Evolutionary conservation across 2,113 vertebrate genomes (phyloP), one percentile per base, ranked within the genome.

Genomic region (Colaptes auratus): DNA sequence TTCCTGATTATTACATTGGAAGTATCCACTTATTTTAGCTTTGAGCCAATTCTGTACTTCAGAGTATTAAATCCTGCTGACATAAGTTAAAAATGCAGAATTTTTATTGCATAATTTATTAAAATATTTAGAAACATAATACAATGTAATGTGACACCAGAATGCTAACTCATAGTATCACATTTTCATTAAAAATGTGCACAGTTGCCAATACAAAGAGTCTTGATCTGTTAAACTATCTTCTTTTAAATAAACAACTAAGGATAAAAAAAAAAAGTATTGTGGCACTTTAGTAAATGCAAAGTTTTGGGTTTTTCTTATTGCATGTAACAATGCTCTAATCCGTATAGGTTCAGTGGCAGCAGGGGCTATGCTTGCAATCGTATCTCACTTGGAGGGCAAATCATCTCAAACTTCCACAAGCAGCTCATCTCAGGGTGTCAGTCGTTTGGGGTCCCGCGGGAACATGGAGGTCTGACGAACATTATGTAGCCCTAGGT

Each of bases 381-480:
- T 59, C 10, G 0, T 16, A 15, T 69, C 15, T 1, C 25, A 8
- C 53, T 19, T 74, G 83, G 73, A 93, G 65, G 77, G 48, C 81
- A 90, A 70, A 79, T 53, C 24, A 36, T n/a, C 73, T 79, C 92
- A 61, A 64, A 13, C 28, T 74, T 50, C 28, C 44, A 6, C 64
- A 18, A 30, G 46, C 36, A 15, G 24, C 56, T 94, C 48, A 13
- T 4, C n/a, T 98, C 97, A 99, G 66, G 99, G 99, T 3, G 99
- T 99, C 76, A 99, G 98, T 83, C 99, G 98, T 90, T 99, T 99
- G 70, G 99, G 99, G 92, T 99, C 99, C 69, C 99, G 98, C 2
- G 99, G 99, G 97, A 99, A 99, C 99, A 99, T 99, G 91, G 99
- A 99, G 56, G 99, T 99, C 97, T 99, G 99, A 3, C 99, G 99